These are phyloP conservation scores for Gymnodraco acuticeps DNA, from an alignment of 2,797 vertebrate species.

Conservation along the genomic window DNA sequence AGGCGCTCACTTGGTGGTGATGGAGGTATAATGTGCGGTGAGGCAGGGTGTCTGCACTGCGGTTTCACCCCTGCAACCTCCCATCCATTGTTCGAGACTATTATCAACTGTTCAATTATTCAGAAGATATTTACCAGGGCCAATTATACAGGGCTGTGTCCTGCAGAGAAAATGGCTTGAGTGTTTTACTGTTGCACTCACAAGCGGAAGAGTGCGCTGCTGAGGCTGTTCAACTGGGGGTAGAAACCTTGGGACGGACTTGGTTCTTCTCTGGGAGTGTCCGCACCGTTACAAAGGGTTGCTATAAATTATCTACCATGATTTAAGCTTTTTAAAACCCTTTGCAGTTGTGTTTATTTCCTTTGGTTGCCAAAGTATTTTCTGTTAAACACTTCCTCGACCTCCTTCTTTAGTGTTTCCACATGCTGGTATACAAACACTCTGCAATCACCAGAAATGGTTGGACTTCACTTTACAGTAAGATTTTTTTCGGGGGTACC, in stretches of 20 bases:
- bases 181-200: conserved; percentile 81
- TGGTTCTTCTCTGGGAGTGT: conserved; percentile 63
- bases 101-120: conserved; percentile 88
- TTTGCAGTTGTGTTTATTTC: conserved; percentile 20
- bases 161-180: conserved; percentile 80
- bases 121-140: conserved; percentile 87
- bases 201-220: conserved; percentile 65
- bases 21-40: conserved; percentile 77
- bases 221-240: conserved; percentile 70
- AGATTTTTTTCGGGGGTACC: neutral
- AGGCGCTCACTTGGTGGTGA: conserved; percentile 64
- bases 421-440: conserved; percentile 8
- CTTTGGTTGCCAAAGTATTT: conserved; percentile 18
- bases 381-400: conserved; percentile 14
- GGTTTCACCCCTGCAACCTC: conserved; percentile 86
- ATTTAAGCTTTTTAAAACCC: conserved; percentile 16
- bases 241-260: conserved; percentile 53
- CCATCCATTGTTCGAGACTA: conserved; percentile 84
- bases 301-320: conserved; percentile 27
- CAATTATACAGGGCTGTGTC: conserved; percentile 81
- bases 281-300: conserved; percentile 39
- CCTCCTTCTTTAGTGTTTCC: conserved; percentile 1
- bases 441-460: neutral
- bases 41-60: conserved; percentile 80
- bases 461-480: neutral